Percentiles rank a stretch among this genome's conserved stretches.
Evolutionary conservation across 2,797 vertebrate genomes (phyloP).

Genomic region (Poecilia velifera): DNA sequence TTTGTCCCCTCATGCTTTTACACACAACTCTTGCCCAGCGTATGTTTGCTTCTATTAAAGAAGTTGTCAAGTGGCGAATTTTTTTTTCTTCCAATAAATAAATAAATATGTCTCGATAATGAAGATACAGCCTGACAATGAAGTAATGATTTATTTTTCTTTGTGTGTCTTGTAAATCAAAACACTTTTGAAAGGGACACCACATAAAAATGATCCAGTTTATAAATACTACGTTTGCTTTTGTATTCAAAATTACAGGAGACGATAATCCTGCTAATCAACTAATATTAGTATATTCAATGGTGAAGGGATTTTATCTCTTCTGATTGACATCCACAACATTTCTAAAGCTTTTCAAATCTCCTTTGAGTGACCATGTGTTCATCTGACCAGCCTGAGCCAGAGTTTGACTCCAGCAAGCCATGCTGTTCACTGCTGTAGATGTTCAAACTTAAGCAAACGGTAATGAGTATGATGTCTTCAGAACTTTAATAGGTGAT

Average conservation of each 20-base stretch:
- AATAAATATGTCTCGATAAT: neutral
- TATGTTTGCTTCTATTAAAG: constrained; percentile 25
- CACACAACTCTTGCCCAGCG: constrained; percentile 15
- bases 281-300: neutral
- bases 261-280: neutral
- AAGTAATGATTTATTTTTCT: neutral
- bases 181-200: neutral
- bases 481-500: neutral
- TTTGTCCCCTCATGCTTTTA: constrained; percentile 36
- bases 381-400: neutral
- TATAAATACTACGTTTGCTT: neutral
- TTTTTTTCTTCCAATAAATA: neutral
- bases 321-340: neutral
- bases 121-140: neutral
- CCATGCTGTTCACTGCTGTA: neutral
- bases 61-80: neutral
- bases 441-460: neutral
- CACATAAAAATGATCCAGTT: neutral
- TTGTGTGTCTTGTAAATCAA: neutral
- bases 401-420: neutral
- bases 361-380: neutral
- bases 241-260: neutral
- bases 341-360: neutral
- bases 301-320: neutral
- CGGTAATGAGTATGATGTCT: neutral